These are phyloP conservation scores for Lophius piscatorius DNA, from an alignment of 2,113 vertebrate species.

Conservation along the genomic window DNA sequence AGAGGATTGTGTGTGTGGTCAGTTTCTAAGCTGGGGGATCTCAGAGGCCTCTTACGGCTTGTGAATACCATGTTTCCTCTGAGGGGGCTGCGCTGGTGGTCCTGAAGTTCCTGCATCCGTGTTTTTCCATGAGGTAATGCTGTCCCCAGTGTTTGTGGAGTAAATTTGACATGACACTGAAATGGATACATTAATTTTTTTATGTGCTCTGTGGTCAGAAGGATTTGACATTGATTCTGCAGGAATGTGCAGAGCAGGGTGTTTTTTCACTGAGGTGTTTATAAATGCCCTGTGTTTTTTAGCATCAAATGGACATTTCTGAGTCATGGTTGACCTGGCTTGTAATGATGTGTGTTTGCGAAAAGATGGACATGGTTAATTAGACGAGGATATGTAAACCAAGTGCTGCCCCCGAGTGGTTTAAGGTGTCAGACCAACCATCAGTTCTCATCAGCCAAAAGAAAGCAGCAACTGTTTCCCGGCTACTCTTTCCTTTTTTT, in stretches of 20 bases:
- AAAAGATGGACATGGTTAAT: slow-evolving; percentile 16
- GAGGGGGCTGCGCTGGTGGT: slow-evolving; percentile 24
- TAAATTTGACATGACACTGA: slow-evolving; percentile 12
- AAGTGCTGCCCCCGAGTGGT: slow-evolving; percentile 85
- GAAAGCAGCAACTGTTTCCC: no score
- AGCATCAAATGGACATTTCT: neutral
- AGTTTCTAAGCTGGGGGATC: slow-evolving; percentile 42
- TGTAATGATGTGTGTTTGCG: slow-evolving; percentile 1
- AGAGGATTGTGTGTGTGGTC: slow-evolving; percentile 54
- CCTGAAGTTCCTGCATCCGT: slow-evolving; percentile 20
- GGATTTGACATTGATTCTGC: neutral
- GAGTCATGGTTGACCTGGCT: slow-evolving; percentile 11
- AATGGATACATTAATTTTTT: neutral
- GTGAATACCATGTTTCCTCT: slow-evolving; percentile 33
- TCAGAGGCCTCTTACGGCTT: slow-evolving; percentile 15
- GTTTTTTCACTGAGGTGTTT: neutral
- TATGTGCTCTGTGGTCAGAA: neutral
- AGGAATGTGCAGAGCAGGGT: neutral
- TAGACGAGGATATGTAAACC: slow-evolving; percentile 47
- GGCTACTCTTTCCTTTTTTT: slow-evolving; percentile 2
- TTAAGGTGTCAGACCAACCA: slow-evolving; percentile 43
- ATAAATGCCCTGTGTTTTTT: neutral
- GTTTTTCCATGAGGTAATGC: slow-evolving; percentile 38
- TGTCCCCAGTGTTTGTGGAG: slow-evolving; percentile 32
- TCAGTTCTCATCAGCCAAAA: slow-evolving; percentile 12